These are phyloP conservation scores for Bufotes viridis DNA, from an alignment of 2,797 vertebrate genomes.

Conservation along the genomic window DNA sequence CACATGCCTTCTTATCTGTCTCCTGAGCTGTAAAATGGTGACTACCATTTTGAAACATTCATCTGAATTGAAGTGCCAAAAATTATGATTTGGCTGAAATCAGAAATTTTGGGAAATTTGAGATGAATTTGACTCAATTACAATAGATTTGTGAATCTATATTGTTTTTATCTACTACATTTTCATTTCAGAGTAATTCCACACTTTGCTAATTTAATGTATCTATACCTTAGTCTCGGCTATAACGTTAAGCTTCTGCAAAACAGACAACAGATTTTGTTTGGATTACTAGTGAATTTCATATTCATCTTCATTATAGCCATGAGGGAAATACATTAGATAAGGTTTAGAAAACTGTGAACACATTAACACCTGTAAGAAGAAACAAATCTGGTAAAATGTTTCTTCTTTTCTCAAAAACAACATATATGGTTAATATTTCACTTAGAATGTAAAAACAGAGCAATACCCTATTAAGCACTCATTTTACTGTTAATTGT, in stretches of 20 bases:
- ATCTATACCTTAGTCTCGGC: neutral
- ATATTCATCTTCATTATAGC: slow-evolving; percentile 40
- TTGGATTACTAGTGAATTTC: neutral
- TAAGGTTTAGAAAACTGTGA: slow-evolving; percentile 6
- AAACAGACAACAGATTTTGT: slow-evolving; percentile 27
- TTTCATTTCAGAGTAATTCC: no score
- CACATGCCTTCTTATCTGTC: no score
- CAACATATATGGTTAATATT: neutral
- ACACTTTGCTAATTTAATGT: neutral
- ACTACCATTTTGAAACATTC: no score
- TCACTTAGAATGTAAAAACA: neutral
- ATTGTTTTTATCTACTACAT: no score
- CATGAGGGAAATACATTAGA: neutral
- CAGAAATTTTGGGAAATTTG: no score
- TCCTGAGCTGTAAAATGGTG: no score
- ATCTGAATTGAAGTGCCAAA: no score
- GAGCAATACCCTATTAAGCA: neutral
- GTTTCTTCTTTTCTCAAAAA: neutral
- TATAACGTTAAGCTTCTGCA: neutral
- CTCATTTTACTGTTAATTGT: neutral
- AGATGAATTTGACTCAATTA: no score
- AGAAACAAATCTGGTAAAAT: neutral
- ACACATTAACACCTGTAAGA: slow-evolving; percentile 13
- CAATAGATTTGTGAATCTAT: no score
- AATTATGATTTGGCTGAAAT: no score